These are phyloP conservation scores for Equus quagga DNA, from an alignment of 2,113 vertebrate genomes.

Conservation along the genomic window DNA sequence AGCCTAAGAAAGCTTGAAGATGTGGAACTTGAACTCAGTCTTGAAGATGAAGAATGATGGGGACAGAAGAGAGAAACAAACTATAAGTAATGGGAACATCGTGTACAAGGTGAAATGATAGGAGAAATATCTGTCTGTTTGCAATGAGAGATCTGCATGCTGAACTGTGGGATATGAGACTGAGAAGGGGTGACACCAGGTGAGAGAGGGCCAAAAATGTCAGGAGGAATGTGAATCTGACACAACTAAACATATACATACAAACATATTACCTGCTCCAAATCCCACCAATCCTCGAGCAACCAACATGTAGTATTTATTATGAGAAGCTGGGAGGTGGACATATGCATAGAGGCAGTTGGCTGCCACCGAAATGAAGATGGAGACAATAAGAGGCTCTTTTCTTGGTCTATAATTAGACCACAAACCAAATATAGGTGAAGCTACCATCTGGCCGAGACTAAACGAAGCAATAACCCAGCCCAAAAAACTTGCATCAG, in stretches of 20 bases:
- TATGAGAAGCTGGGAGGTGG: conserved; percentile 90
- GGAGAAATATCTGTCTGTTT: neutral
- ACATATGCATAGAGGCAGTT: conserved; percentile 96
- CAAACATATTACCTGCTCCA: conserved; percentile 93
- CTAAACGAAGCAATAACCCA: conserved; percentile 98
- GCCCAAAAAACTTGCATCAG: conserved; percentile 94
- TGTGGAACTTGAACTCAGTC: neutral
- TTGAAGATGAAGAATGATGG: neutral
- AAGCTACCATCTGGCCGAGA: conserved; percentile 97
- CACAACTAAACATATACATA: neutral
- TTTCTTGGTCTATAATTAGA: conserved; percentile 94
- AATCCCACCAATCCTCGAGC: conserved; percentile 95
- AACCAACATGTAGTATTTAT: conserved; percentile 95
- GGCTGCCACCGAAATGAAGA: conserved; percentile 93
- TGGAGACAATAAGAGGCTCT: conserved; percentile 94
- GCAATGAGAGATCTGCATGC: neutral
- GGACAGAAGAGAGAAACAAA: neutral
- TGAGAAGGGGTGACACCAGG: neutral
- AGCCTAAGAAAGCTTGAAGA: conserved; percentile 3
- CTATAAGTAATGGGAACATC: neutral
- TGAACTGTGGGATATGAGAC: neutral
- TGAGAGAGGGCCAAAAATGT: neutral
- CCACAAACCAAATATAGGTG: conserved; percentile 96
- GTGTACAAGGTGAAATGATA: neutral
- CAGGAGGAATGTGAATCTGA: neutral